Base-by-base conservation (phyloP, 2,113 vertebrate species). In the Corythornis vintsioides region DNA sequence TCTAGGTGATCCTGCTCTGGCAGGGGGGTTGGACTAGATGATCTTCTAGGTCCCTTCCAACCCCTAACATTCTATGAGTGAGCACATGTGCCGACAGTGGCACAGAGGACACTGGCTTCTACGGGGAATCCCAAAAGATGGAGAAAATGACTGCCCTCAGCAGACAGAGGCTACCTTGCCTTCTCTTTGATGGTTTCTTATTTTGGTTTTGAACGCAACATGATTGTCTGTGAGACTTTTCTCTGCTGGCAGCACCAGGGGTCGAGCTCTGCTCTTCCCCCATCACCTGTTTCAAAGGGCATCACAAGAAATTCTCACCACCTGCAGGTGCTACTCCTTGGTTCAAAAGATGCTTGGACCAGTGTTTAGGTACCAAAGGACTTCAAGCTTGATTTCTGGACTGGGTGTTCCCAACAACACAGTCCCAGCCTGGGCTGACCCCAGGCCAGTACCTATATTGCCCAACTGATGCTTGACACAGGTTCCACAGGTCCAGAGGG, bases 231-330 rank as follows among this genome's bases (percentile, higher is more conserved):
- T 2, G 5, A 79, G 42, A 10, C 11, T 29, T 56, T 64, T 59
- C 57, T 71, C 19, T 0, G 0, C 12, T 0, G 2, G 59, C n/a
- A 64, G 22, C 1, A 0, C 22, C 1, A 2, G 11, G 22, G 18
- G 4, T 24, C 42, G 24, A 10, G 40, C 28, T 42, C 50, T 50
- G 42, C 8, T 42, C 25, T 64, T 64, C 56, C 42, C 28, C 24
- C 21, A 55, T 55, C 56, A 40, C 43, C 33, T 7, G 4, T 50
- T 87, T 64, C 56, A 72, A 35, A 64, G 19, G 33, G 33, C 25
- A 57, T 31, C 0, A 0, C 25, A 42, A 79, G 57, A 72, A 56
- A 64, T 29, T 71, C 84, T 33, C 19, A 56, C 19, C 47, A 48
- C 21, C 20, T 48, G 47, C 9, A 3, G 38, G 8, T 17, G 20